Evolutionary conservation across 2,888 invertebrate species (phyloP).

Genomic region (Ceriagrion tenellum): DNA sequence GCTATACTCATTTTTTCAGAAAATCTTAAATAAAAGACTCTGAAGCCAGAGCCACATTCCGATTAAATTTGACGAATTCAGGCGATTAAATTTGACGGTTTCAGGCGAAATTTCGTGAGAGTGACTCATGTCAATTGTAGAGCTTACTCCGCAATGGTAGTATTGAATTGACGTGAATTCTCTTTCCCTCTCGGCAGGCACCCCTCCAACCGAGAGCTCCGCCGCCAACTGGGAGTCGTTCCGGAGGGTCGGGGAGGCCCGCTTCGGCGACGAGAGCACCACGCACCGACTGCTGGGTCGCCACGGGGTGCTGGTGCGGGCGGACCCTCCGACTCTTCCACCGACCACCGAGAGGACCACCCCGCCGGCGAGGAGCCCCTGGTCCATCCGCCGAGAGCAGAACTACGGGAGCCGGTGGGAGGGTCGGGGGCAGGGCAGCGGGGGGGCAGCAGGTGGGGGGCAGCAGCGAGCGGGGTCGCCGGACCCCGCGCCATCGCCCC

Average conservation of each 20-base stretch:
- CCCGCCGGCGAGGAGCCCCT: constrained; percentile 28
- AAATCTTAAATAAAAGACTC: too few species aligned
- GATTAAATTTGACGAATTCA: too few species aligned
- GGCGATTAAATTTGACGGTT: too few species aligned
- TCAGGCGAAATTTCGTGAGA: too few species aligned
- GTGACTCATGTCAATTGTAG: too few species aligned
- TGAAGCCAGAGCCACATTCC: too few species aligned
- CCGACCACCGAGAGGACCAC: constrained; percentile 35
- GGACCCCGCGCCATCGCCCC: background rate
- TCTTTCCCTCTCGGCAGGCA: background rate
- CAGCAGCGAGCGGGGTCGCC: background rate
- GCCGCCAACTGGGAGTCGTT: constrained; percentile 49
- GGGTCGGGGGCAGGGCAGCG: constrained; percentile 29
- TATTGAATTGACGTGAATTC: too few species aligned
- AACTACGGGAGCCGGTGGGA: constrained; percentile 15
- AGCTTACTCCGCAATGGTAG: too few species aligned
- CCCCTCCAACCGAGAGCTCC: constrained; percentile 42
- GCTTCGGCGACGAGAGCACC: background rate
- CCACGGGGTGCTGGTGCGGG: constrained; percentile 25
- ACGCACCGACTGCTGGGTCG: background rate
- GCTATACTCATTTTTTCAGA: too few species aligned
- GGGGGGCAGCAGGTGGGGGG: background rate
- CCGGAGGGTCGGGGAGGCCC: constrained; percentile 26
- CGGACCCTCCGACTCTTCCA: background rate
- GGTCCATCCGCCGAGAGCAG: constrained; percentile 46